Evolutionary conservation across 2,888 invertebrate species (phyloP).

Genomic region (Phyllotreta striolata): DNA sequence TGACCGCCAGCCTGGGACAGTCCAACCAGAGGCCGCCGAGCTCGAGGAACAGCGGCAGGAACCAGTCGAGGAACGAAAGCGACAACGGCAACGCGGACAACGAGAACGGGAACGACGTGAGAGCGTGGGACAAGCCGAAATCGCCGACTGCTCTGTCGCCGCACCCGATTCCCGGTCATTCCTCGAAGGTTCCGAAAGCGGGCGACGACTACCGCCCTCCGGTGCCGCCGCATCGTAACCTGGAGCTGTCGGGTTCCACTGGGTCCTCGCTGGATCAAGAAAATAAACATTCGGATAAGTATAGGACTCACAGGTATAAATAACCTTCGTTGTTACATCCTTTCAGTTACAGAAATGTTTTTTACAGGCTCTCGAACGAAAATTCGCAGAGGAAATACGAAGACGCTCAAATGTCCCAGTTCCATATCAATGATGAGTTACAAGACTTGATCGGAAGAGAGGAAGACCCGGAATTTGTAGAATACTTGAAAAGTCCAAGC

Average conservation of each 20-base stretch:
- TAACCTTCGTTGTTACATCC: too few relatives aligned
- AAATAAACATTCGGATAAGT: constrained; percentile 55
- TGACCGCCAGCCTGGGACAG: constrained; percentile 65
- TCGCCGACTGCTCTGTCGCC: constrained; percentile 63
- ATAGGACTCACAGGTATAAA: constrained; percentile 39
- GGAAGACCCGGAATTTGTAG: constrained; percentile 68
- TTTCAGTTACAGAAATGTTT: not conserved
- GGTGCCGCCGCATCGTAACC: constrained; percentile 86
- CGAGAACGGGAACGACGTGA: constrained; percentile 51
- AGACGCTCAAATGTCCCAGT: not conserved
- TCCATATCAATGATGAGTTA: constrained; percentile 62
- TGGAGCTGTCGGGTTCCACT: constrained; percentile 66
- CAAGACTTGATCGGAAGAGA: constrained; percentile 50
- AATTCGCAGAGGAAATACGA: constrained; percentile 3
- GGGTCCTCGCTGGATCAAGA: constrained; percentile 58
- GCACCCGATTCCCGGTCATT: constrained; percentile 49
- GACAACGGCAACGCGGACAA: constrained; percentile 44
- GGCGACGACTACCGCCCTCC: constrained; percentile 81
- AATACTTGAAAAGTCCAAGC: constrained; percentile 62
- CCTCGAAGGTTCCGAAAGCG: constrained; percentile 8
- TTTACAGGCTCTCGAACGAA: constrained; percentile 10
- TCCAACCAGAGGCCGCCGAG: not conserved
- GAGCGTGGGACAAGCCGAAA: constrained; percentile 58
- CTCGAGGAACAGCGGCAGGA: not conserved
- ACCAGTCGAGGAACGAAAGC: constrained; percentile 54